A percentile compares a stretch with the other conserved stretches of the same genome.
Evolutionary conservation across 2,888 invertebrate genomes (phyloP).

Genomic region (Tetanocera ferruginea): DNA sequence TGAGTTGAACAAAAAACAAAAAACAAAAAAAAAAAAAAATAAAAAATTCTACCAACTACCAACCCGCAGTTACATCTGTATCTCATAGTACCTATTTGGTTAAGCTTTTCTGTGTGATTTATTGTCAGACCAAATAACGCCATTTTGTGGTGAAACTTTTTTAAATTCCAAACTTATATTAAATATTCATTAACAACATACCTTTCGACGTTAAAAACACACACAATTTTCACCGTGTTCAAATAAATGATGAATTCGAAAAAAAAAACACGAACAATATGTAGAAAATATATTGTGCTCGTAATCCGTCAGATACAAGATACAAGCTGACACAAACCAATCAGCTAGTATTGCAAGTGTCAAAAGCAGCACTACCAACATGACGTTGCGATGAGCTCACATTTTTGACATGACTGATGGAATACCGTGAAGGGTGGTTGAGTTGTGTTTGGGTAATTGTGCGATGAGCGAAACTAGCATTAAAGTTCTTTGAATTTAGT

Average conservation of each 20-base stretch:
- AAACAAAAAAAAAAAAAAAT: not conserved
- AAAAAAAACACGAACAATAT: slow-evolving; percentile 3
- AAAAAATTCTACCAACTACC: not conserved
- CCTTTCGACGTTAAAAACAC: slow-evolving; percentile 20
- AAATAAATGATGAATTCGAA: not conserved
- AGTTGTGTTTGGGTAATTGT: too few species aligned
- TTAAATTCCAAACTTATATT: not conserved
- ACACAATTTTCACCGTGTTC: slow-evolving; percentile 23
- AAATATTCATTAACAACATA: slow-evolving; percentile 29
- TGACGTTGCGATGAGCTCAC: not conserved
- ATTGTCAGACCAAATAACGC: not conserved
- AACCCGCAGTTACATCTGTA: not conserved
- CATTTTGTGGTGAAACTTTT: not conserved
- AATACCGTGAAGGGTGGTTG: too few species aligned
- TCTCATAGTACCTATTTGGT: not conserved
- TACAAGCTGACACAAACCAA: slow-evolving; percentile 38
- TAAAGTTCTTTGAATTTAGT: too few species aligned
- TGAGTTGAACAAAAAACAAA: not conserved
- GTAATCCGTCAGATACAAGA: slow-evolving; percentile 37
- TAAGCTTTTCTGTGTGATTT: not conserved
- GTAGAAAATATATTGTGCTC: slow-evolving; percentile 1
- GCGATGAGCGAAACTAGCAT: too few species aligned
- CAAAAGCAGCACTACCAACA: slow-evolving; percentile 38
- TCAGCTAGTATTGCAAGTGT: slow-evolving; percentile 32
- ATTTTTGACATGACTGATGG: too few species aligned